These are phyloP conservation scores for Calameuta filiformis DNA, from an alignment of 2,888 invertebrate genomes.

Conservation along the genomic window DNA sequence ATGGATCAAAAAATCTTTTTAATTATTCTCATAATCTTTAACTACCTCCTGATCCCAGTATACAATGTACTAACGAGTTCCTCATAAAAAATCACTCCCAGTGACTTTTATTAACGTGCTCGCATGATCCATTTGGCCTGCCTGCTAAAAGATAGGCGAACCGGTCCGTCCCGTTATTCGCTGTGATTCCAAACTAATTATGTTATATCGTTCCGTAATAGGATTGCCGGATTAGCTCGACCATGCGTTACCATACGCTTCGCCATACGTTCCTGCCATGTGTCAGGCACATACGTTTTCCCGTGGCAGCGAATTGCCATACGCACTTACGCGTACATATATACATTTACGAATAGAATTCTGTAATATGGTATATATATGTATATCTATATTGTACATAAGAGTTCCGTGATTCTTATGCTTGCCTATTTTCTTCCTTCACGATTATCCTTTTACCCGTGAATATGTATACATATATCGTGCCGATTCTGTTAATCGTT, in stretches of 20 bases:
- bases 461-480: conserved; percentile 13
- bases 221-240: conserved; percentile 46
- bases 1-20: neutral
- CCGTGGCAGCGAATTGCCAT: conserved; percentile 33
- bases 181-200: conserved; percentile 41
- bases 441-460: conserved; percentile 41
- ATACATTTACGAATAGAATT: neutral
- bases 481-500: conserved; percentile 48
- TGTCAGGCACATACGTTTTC: neutral
- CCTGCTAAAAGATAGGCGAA: neutral
- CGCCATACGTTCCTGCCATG: neutral
- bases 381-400: neutral
- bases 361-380: neutral
- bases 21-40: neutral
- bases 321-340: conserved; percentile 3
- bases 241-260: neutral
- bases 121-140: neutral
- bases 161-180: neutral
- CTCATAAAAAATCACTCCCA: neutral
- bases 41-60: neutral
- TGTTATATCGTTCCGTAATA: conserved; percentile 40
- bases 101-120: neutral
- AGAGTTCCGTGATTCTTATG: neutral
- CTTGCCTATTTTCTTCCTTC: neutral
- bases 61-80: neutral